Conservation (phyloP, 2,797 vertebrate genomes). For the Phalloptychus januarius region DNA sequence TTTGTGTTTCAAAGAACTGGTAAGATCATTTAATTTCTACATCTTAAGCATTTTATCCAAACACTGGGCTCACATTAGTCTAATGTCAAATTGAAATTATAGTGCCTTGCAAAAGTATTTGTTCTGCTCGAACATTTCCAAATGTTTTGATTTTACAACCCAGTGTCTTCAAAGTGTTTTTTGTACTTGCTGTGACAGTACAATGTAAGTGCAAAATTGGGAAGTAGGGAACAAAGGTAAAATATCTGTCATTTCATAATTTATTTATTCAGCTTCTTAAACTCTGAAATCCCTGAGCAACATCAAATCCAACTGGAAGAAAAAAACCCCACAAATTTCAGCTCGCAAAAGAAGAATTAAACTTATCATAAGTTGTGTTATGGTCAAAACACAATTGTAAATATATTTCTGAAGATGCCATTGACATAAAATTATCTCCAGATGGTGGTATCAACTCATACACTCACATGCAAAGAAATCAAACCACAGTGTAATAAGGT, state of each 20-base stretch:
- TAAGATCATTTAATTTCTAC: conserved; percentile 67
- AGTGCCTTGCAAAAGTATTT: not conserved
- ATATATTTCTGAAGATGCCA: not conserved
- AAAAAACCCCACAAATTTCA: not conserved
- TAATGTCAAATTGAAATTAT: not conserved
- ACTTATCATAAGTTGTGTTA: not conserved
- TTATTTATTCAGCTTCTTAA: not conserved
- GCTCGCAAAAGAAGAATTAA: not conserved
- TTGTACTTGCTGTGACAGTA: not conserved
- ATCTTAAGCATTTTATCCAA: conserved; percentile 4
- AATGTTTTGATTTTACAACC: not conserved
- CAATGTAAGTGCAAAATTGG: not conserved
- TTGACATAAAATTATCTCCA: not conserved
- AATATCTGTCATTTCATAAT: not conserved
- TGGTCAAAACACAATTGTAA: too few relatives aligned
- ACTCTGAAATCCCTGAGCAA: not conserved
- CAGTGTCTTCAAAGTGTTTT: not conserved
- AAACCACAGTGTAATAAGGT: not conserved
- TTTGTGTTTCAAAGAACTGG: conserved; percentile 91
- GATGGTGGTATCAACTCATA: not conserved
- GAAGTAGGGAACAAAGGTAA: not conserved
- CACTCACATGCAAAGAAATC: not conserved
- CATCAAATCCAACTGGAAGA: not conserved
- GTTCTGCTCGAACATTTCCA: not conserved
- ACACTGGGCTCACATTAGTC: too few relatives aligned